Percentiles rank a stretch among this genome's conserved stretches.
Evolutionary conservation across 2,797 vertebrate species (phyloP).

Genomic region (Tiaroga cobitis): DNA sequence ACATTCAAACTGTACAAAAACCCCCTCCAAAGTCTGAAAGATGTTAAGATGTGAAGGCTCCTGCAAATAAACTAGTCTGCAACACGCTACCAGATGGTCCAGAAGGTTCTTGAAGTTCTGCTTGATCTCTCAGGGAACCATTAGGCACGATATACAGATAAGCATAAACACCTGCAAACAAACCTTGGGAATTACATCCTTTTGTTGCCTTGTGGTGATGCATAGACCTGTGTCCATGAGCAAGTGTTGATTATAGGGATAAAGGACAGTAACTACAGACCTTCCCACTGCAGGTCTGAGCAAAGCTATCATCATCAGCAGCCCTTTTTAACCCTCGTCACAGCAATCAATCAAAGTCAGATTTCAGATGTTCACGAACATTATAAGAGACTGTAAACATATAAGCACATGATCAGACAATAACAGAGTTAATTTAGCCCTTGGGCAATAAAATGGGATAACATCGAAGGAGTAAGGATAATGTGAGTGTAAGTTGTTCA

Average conservation of each 20-base stretch:
- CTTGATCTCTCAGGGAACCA: slow-evolving; percentile 43
- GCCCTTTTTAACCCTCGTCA: slow-evolving; percentile 22
- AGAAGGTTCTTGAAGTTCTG: slow-evolving; percentile 53
- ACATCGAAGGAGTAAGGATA: neutral
- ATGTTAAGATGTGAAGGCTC: neutral
- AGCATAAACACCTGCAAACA: slow-evolving; percentile 42
- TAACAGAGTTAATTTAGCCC: neutral
- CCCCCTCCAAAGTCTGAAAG: slow-evolving; percentile 32
- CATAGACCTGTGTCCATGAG: slow-evolving; percentile 26
- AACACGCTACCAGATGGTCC: neutral
- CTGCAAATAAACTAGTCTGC: slow-evolving; percentile 26
- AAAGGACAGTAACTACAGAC: neutral
- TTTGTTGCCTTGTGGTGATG: slow-evolving; percentile 56
- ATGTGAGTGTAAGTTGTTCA: neutral
- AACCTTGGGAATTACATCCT: slow-evolving; percentile 38
- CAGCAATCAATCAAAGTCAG: slow-evolving; percentile 48
- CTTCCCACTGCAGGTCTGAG: slow-evolving; percentile 22
- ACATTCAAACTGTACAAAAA: slow-evolving; percentile 1
- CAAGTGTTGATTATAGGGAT: slow-evolving; percentile 28
- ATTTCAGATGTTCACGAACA: slow-evolving; percentile 63
- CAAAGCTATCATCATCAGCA: slow-evolving; percentile 20
- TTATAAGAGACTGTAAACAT: slow-evolving; percentile 47
- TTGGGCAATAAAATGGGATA: neutral
- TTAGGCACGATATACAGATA: slow-evolving; percentile 49
- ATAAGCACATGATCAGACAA: slow-evolving; percentile 6